Evolutionary conservation across 1,140 invertebrate genomes (phyloP), one percentile per base, ranked within the genome.

Genomic region (Hormaphis cornu): DNA sequence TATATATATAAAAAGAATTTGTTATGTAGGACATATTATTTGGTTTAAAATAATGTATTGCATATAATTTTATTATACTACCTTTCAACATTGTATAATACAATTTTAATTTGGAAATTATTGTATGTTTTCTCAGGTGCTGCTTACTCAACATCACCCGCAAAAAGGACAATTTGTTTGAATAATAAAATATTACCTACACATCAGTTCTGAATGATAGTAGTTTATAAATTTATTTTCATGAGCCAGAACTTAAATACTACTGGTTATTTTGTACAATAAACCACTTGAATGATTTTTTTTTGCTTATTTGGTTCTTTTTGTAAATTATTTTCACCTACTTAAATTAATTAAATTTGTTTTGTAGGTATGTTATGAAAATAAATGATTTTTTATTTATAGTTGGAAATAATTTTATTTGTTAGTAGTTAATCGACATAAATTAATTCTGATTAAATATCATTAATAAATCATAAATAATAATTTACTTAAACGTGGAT

Each of bases 191-290:
- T 46, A 40, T 40, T 30, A 66, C 30, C 37, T 18, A 33, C 61
- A 50, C 61, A 48, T 16, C 61, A 66, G 12, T 66, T 46, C 46
- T 50, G 61, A 44, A 66, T 10, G 20, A 50, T 46, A 48, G 44
- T 66, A 66, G 61, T 66, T 35, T 35, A 66, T 66, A 46, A 22
- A 48, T 63, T 66, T 50, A 66, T 66, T 66, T 66, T 66, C 61
- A 66, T 50, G 42, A 46, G 61, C 28, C 40, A 66, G 42, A 48
- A 66, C 61, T 63, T 56, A 66, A 48, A 33, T 66, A 48, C 12
- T 46, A 37, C 44, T 44, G 40, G 26, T 61, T 61, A 59, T 30
- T 44, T 42, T 66, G n/a, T 66, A 22, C 40, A 22, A 35, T 20
- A 50, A 50, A 58, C 35, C 44, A 66, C 26, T 50, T 66, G 16